phyloP scores from a whole-genome alignment of 2,888 invertebrate genomes.

The Andrena hattorfiana region DNA sequence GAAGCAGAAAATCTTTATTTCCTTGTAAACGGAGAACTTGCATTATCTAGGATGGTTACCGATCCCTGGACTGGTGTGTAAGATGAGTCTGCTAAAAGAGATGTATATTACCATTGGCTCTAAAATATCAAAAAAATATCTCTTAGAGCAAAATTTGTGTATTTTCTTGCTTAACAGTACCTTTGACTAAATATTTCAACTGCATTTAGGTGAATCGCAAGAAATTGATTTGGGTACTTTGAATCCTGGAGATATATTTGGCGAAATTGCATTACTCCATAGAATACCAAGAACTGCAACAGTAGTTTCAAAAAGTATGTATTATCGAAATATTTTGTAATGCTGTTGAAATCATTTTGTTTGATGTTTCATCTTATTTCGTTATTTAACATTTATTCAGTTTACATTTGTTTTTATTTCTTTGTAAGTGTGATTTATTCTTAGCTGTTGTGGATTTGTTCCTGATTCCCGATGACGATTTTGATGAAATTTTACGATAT shows the following conservation, averaged over 20 bases:
- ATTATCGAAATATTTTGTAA: not conserved
- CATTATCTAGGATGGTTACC: constrained; percentile 85
- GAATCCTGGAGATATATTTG: constrained; percentile 88
- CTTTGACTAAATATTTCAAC: not conserved
- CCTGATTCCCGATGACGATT: constrained; percentile 88
- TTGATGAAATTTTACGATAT: constrained; percentile 87
- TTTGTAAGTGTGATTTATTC: constrained; percentile 37
- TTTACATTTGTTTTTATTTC: not conserved
- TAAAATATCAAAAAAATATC: no score
- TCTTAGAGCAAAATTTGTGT: not conserved
- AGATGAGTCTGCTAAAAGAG: not conserved
- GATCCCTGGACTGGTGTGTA: constrained; percentile 85
- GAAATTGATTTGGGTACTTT: constrained; percentile 85
- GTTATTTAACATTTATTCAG: not conserved
- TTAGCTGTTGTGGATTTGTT: constrained; percentile 88
- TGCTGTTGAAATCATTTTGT: not conserved
- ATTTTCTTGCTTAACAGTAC: not conserved
- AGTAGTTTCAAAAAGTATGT: constrained; percentile 85
- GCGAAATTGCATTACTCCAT: constrained; percentile 89
- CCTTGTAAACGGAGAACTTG: constrained; percentile 88
- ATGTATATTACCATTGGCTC: not conserved
- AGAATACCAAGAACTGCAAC: constrained; percentile 88
- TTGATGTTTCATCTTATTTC: not conserved
- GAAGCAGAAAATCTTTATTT: constrained; percentile 88
- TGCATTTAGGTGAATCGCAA: constrained; percentile 70